These are phyloP conservation scores for Petrocephalus schoutedeni DNA, from an alignment of 2,797 vertebrate species.

Conservation along the genomic window DNA sequence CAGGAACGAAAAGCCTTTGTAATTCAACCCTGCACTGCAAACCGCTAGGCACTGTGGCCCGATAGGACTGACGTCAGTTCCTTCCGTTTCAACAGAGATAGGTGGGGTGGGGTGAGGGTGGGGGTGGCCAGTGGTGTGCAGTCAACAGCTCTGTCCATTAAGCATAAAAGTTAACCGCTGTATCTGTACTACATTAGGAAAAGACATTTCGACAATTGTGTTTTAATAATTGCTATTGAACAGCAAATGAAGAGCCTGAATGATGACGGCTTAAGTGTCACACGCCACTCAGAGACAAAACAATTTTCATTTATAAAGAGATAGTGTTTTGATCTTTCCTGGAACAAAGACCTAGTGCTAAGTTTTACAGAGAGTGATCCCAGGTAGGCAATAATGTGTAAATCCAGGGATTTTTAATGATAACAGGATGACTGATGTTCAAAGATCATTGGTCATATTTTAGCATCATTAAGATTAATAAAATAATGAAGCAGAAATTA, in stretches of 20 bases:
- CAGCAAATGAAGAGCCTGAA: background rate
- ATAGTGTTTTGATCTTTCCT: background rate
- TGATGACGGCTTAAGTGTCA: background rate
- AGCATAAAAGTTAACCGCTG: background rate
- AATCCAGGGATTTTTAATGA: background rate
- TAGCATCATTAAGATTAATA: background rate
- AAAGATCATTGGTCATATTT: background rate
- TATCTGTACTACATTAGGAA: background rate
- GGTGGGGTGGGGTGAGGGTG: background rate
- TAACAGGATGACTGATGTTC: background rate
- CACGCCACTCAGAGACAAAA: background rate
- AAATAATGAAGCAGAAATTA: background rate
- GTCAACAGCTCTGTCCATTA: background rate
- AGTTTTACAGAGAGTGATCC: background rate
- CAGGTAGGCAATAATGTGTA: background rate
- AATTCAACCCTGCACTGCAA: background rate
- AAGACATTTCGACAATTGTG: background rate
- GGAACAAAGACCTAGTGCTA: background rate
- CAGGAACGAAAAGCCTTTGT: background rate
- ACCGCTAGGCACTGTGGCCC: background rate
- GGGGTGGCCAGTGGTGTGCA: background rate
- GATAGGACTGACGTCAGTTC: conserved; percentile 6
- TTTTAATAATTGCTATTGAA: background rate
- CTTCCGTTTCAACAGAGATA: conserved; percentile 10
- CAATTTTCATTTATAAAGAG: background rate